phyloP scores from a whole-genome alignment of 1,140 invertebrate genomes.

The Aphis gossypii region DNA sequence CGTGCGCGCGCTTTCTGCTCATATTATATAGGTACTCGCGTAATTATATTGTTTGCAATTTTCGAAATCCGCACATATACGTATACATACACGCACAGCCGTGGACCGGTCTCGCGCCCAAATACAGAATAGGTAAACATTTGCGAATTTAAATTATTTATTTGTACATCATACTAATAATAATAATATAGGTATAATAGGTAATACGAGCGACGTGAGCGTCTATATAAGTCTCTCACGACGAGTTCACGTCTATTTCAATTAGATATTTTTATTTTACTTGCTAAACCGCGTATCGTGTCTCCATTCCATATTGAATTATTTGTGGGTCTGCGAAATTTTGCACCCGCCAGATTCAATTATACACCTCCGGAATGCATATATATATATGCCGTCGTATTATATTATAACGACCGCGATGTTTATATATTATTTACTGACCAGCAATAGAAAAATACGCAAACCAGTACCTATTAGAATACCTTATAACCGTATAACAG shows the following conservation, averaged over 20 bases:
- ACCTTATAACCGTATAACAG: neutral
- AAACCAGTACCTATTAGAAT: neutral
- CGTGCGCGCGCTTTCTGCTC: conserved; percentile 3
- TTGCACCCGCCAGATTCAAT: neutral
- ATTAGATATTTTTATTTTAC: neutral
- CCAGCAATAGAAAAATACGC: too few species aligned
- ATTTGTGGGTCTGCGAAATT: neutral
- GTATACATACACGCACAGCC: neutral
- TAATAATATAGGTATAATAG: neutral
- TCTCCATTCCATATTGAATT: neutral
- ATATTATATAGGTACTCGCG: neutral
- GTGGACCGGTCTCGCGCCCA: neutral
- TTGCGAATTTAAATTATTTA: neutral
- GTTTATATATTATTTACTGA: neutral
- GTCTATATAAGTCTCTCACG: neutral
- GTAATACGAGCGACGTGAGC: too few species aligned
- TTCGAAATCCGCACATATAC: neutral
- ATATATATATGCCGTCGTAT: too few species aligned
- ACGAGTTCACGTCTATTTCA: neutral
- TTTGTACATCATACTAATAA: neutral
- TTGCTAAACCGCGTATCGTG: neutral
- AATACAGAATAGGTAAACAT: neutral
- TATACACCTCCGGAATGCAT: neutral
- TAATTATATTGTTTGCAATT: conserved; percentile 5
- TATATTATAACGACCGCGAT: neutral